Percentiles rank a stretch among this genome's conserved stretches.
Conservation (phyloP, 2,888 invertebrate species). For the Aelia acuminata region DNA sequence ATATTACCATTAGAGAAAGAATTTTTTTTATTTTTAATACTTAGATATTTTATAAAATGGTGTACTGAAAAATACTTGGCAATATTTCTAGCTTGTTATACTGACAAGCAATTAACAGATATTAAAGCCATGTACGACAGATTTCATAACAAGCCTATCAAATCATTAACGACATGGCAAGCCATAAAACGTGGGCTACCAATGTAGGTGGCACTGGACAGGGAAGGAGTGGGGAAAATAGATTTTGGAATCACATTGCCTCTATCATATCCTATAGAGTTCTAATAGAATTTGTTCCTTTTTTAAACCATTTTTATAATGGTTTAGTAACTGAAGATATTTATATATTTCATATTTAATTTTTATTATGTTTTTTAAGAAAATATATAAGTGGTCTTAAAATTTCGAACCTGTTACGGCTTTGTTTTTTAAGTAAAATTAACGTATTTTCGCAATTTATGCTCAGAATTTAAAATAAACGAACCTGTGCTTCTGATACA, state of each 20-base stretch:
- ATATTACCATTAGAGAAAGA: too few relatives aligned
- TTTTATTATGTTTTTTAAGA: background rate
- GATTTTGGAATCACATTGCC: background rate
- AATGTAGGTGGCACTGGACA: constrained; percentile 27
- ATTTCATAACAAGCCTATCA: background rate
- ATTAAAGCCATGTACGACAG: background rate
- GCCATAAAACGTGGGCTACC: constrained; percentile 14
- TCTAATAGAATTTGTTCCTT: background rate
- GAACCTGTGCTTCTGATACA: too few relatives aligned
- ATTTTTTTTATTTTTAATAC: too few relatives aligned
- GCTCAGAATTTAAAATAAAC: too few relatives aligned
- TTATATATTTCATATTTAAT: too few relatives aligned
- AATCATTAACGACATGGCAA: constrained; percentile 7
- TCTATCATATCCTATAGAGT: background rate
- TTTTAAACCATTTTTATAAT: background rate
- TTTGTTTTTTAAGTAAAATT: too few relatives aligned
- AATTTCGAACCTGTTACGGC: background rate
- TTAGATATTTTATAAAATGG: too few relatives aligned
- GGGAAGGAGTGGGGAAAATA: background rate
- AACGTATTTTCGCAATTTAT: too few relatives aligned
- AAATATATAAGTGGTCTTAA: background rate
- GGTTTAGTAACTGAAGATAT: background rate
- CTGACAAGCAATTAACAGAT: background rate
- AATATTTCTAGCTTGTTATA: background rate
- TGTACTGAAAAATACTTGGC: too few relatives aligned